Evolutionary conservation across 2,888 invertebrate species (phyloP), one percentile per base, ranked within the genome.

Genomic region (Rotaria socialis): DNA sequence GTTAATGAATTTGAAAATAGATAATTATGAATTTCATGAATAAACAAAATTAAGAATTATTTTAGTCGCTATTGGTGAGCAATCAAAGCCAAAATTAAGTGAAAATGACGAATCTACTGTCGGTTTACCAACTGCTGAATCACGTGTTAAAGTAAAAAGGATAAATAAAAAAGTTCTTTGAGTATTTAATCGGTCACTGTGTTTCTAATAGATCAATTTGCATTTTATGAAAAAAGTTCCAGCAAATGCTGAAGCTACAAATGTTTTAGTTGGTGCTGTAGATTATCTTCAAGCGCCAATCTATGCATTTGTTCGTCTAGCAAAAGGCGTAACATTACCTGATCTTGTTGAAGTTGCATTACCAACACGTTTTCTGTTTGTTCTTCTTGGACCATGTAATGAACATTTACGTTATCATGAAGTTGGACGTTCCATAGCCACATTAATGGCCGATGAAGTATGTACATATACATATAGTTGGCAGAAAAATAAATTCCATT

Each of bases 251-350:
- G 98, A 99, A 92, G 96, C 97, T 2, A 96, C 96, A 87, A 98
- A 98, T 90, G 97, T 99, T 89, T 92, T 98, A 87, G 96, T 99
- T 0, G 99, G 98, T 43, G 97, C 98, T 92, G 95, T 98, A 19
- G 96, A 97, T 91, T 96, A 96, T 90, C 93, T 99, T 86, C 95
- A 95, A 88, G 95, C 96, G 91, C 95, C 96, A 16, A 92, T 98
- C 87, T 95, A 96, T 86, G 97, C 96, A 56, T 98, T 99, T 90
- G 94, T 98, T 87, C 94, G 97, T 86, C 93, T 98, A 87, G 95
- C 94, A 90, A 94, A 95, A 88, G 95, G 96, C 6, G 85, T 86
- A n/a, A 85, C 75, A 43, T 56, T 86, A 7, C 85, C 89, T 35
- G 90, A 91, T 87, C 87, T 91, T 60, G 90, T 91, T 0, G 91